Base-by-base conservation (phyloP, 2,797 vertebrate species). In the Ctenochaetus hawaiiensis region DNA sequence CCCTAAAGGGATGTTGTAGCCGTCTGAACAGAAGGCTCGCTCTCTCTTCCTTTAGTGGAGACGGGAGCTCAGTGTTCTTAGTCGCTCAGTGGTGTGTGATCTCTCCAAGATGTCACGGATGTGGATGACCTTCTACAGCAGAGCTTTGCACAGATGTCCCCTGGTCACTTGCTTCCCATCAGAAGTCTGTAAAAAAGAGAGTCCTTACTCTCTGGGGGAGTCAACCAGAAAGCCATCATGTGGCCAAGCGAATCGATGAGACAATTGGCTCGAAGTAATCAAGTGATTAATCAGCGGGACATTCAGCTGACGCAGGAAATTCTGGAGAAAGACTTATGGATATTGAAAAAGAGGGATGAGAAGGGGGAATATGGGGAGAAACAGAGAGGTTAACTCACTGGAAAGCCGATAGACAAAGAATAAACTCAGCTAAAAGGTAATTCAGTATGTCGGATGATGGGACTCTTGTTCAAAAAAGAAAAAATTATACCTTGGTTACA, bases 231-330 rank as follows among this genome's bases (percentile, higher is more conserved):
- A 80, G 71, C 66, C 45, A 68, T 77, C 75, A 44, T 75, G 58
- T 76, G 67, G 74, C 78, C 84, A 75, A 82, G 80, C 79, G 75
- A 89, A 92, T 91, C 88, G 86, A 87, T 87, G 84, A 64, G 56
- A 82, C 71, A 78, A 91, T 88, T 80, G 86, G 88, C 79, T 67
- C 7, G 62, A 80, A 82, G 73, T 87, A 89, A 90, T 91, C 78
- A 80, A 90, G 87, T 84, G 80, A 91, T 92, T 90, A 86, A 90
- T 89, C 82, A 89, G 80, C 3, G 6, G 0, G 59, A 67, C 72
- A 67, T 82, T 72, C 45, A 49, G 89, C 89, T 90, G 87, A 90
- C 22, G 30, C 70, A 49, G 80, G 67, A 22, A 76, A 74, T 68
- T 83, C 22, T 76, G 9, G 34, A 73, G 70, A 56, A 58, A 86